Conservation (phyloP, 2,888 invertebrate genomes). For the Endomychus coccineus region DNA sequence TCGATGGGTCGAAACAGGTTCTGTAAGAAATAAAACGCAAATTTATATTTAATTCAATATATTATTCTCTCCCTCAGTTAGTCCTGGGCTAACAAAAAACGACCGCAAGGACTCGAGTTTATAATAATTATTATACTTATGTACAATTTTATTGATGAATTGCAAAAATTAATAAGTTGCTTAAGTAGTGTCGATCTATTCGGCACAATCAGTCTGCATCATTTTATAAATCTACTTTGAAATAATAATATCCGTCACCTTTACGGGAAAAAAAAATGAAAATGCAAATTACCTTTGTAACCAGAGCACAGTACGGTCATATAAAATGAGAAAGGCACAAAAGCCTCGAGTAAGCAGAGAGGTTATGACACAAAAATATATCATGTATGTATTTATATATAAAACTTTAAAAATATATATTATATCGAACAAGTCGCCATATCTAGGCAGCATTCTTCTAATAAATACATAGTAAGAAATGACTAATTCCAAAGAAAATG, state of each 20-base stretch:
- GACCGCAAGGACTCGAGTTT: conserved; percentile 41
- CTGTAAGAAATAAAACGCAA: conserved; percentile 9
- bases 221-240: conserved; percentile 19
- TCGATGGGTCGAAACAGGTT: too few species aligned
- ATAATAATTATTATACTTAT: conserved; percentile 25
- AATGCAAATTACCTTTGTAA: conserved; percentile 21
- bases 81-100: conserved; percentile 44
- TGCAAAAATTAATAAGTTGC: conserved; percentile 30
- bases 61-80: conserved; percentile 44
- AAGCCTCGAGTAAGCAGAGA: conserved; percentile 39
- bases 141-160: conserved; percentile 32
- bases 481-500: too few species aligned
- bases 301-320: conserved; percentile 37
- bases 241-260: conserved; percentile 27
- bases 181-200: conserved; percentile 25
- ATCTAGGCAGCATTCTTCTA: too few species aligned
- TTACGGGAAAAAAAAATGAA: conserved; percentile 16
- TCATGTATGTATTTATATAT: too few species aligned
- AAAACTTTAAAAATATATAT: conserved; percentile 28
- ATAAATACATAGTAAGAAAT: too few species aligned
- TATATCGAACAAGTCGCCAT: too few species aligned
- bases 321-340: conserved; percentile 41
- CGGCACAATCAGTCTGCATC: conserved; percentile 32
- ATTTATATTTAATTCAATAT: conserved; percentile 33
- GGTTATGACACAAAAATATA: conserved; percentile 38